Evolutionary conservation across 1,140 invertebrate species (phyloP).

Genomic region (Drosophila lacteicornis): DNA sequence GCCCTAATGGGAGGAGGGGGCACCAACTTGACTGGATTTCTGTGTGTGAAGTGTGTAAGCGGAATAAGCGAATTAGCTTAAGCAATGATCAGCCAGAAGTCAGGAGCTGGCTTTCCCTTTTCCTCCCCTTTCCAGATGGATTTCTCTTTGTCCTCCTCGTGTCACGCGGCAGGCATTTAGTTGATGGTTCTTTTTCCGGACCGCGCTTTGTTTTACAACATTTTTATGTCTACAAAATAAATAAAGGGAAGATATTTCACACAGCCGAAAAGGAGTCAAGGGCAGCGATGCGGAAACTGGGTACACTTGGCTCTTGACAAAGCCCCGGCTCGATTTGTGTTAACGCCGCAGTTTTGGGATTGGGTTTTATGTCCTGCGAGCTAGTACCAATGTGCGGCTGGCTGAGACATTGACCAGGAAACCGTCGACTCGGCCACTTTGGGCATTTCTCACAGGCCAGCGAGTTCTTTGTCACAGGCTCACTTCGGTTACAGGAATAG

Average conservation of each 20-base stretch:
- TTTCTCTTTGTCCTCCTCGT: not conserved
- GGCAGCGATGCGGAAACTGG: conserved; percentile 56
- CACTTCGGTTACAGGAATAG: not conserved
- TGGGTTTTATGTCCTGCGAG: not conserved
- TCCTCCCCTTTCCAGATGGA: no score
- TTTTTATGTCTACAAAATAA: conserved; percentile 51
- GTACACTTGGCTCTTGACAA: conserved; percentile 18
- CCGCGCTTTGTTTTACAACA: conserved; percentile 67
- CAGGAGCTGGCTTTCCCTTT: not conserved
- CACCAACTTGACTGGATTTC: not conserved
- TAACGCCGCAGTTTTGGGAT: conserved; percentile 19
- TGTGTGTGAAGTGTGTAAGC: not conserved
- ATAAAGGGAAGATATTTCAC: conserved; percentile 49
- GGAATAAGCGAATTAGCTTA: conserved; percentile 1
- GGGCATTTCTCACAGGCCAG: conserved; percentile 56
- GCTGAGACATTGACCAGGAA: conserved; percentile 32
- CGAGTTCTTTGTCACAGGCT: conserved; percentile 51
- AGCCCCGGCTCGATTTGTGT: conserved; percentile 20
- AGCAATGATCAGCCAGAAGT: not conserved
- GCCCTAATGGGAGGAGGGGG: no score
- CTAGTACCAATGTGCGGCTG: conserved; percentile 33
- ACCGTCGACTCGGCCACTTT: conserved; percentile 51
- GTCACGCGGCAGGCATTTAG: conserved; percentile 32
- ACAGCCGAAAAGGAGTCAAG: conserved; percentile 34
- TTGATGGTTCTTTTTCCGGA: conserved; percentile 8